phyloP scores from a whole-genome alignment of 1,140 invertebrate species.

The Leptestheria dahalacensis region DNA sequence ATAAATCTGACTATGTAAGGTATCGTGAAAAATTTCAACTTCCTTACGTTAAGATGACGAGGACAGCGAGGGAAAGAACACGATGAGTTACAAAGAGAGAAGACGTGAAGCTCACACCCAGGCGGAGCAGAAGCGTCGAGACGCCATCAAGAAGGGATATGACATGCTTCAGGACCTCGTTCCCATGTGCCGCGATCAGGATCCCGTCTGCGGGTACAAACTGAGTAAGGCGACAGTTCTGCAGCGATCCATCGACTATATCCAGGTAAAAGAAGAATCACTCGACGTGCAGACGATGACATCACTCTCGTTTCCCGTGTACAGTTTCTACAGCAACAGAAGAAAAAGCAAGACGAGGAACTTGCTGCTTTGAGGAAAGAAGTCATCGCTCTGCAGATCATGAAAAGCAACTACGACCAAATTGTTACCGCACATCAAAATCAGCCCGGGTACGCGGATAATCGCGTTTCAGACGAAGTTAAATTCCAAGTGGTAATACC shows the following conservation, averaged over 20 bases:
- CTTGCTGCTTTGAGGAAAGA: conserved; percentile 84
- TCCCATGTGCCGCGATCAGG: conserved; percentile 73
- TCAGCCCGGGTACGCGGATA: conserved; percentile 71
- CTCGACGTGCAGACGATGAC: neutral
- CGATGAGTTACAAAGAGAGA: conserved; percentile 80
- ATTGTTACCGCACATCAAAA: conserved; percentile 90
- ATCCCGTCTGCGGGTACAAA: conserved; percentile 74
- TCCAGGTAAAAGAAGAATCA: conserved; percentile 31
- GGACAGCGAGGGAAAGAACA: conserved; percentile 67
- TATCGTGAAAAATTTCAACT: neutral
- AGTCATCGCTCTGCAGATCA: conserved; percentile 80
- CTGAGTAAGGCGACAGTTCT: conserved; percentile 89
- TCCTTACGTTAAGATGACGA: conserved; percentile 56
- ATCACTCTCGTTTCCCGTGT: conserved; percentile 26
- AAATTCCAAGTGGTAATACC: conserved; percentile 85
- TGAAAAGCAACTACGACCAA: conserved; percentile 86
- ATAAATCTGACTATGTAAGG: conserved; percentile 14
- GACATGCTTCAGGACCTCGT: conserved; percentile 80
- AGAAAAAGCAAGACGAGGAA: conserved; percentile 84
- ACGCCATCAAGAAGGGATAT: conserved; percentile 93
- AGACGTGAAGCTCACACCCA: conserved; percentile 89
- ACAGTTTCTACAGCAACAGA: conserved; percentile 74
- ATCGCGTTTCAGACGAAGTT: conserved; percentile 76
- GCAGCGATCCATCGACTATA: conserved; percentile 82
- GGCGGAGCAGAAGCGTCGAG: conserved; percentile 89